Percentiles rank a stretch among this genome's conserved stretches.
Evolutionary conservation across 2,113 vertebrate genomes (phyloP).

Genomic region (Mionectes macconnelli): DNA sequence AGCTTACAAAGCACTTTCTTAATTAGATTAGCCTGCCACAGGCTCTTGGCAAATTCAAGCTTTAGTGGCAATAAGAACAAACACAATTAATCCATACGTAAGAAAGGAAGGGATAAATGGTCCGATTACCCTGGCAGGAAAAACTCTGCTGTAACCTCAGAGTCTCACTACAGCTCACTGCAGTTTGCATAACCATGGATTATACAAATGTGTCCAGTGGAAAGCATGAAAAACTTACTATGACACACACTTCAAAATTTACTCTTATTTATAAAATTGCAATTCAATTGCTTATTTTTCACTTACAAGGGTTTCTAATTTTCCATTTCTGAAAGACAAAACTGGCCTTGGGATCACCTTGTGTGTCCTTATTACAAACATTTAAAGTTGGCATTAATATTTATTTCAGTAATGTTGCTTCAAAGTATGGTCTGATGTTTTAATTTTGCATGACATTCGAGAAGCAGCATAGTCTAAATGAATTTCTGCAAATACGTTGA

Average conservation of each 20-base stretch:
- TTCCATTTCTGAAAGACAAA: not conserved
- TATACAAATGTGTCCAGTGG: not conserved
- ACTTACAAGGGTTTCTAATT: not conserved
- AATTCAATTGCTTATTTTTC: not conserved
- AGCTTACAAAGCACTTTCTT: conserved; percentile 47
- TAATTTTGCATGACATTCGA: conserved; percentile 72
- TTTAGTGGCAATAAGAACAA: conserved; percentile 29
- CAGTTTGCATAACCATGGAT: not conserved
- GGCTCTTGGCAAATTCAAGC: not conserved
- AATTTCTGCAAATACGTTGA: conserved; percentile 64
- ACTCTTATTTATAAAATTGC: not conserved
- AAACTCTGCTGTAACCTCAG: not conserved
- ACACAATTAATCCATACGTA: conserved; percentile 34
- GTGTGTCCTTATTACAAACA: conserved; percentile 37
- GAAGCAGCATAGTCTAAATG: conserved; percentile 43
- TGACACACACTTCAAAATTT: not conserved
- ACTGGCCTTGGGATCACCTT: conserved; percentile 24
- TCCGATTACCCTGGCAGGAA: not conserved
- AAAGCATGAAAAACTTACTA: not conserved
- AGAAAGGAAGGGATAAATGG: not conserved
- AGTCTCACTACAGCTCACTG: not conserved
- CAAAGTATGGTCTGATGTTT: conserved; percentile 62
- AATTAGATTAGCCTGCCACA: conserved; percentile 47
- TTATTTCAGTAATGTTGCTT: conserved; percentile 54
- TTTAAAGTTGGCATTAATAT: conserved; percentile 50